A percentile compares a stretch with the other conserved stretches of the same genome.
These are phyloP conservation scores for Lindbergichthys nudifrons DNA, from an alignment of 2,797 vertebrate species.

Conservation along the genomic window DNA sequence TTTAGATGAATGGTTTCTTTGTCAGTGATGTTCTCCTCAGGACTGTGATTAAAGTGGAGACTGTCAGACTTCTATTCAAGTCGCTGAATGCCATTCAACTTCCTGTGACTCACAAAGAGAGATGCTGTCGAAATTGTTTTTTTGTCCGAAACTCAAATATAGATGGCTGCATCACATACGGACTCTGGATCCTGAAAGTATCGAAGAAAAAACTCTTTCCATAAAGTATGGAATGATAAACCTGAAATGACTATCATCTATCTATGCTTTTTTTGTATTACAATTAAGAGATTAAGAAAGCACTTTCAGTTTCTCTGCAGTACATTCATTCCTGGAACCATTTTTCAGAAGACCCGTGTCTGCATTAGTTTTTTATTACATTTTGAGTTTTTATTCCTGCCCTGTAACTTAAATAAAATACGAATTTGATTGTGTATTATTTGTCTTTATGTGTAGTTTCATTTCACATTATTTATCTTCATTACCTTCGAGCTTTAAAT, in stretches of 20 bases:
- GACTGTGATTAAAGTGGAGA: not conserved
- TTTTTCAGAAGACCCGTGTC: not conserved
- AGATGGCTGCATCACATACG: not conserved
- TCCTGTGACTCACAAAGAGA: constrained; percentile 24
- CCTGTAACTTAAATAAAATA: not conserved
- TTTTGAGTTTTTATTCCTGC: not conserved
- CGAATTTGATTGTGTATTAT: not conserved
- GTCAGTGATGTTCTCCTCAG: not conserved
- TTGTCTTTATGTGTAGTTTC: not conserved
- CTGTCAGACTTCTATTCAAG: constrained; percentile 26
- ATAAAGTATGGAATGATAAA: not conserved
- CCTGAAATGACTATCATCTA: not conserved
- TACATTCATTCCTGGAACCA: not conserved
- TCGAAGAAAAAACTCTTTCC: not conserved
- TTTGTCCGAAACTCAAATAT: not conserved
- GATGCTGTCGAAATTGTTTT: constrained; percentile 8
- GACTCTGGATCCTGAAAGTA: not conserved
- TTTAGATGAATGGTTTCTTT: constrained; percentile 9
- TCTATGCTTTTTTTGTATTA: too few relatives aligned
- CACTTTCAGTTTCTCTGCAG: not conserved
- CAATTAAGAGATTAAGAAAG: too few relatives aligned
- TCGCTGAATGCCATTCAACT: constrained; percentile 17
- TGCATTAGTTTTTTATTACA: not conserved
- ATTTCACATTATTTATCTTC: not conserved
- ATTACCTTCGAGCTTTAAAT: not conserved